Base-by-base conservation (phyloP, 2,888 invertebrate species). In the Steromphala cineraria region DNA sequence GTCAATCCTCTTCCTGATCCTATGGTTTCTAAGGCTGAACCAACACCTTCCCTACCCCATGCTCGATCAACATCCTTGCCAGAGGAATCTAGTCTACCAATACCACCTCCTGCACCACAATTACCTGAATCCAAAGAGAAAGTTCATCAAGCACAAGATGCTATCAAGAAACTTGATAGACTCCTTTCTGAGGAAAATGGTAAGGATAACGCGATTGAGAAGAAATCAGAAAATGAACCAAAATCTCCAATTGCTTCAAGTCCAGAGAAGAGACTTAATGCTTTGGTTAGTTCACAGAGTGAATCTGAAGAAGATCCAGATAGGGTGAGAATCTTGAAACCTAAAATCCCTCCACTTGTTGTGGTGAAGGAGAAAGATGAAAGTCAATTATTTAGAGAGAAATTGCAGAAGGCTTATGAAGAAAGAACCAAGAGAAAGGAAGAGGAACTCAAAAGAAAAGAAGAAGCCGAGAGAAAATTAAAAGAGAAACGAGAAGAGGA, bases 281-380 rank as follows among this genome's bases (percentile, higher is more conserved):
- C 76, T 76, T 28, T 76, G 24, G 76, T 53, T 15, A 31, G 55
- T 53, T 21, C 24, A 19, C 46, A 46, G 19, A 28, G 28, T 53
- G 53, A 53, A 28, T 19, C n/a, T 76, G 55, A 53, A 17, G 28
- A 28, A n/a, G 31, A 19, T 46, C 17, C 28, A 19, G 55, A 76
- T 10, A 62, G 21, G 17, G 62, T 21, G n/a, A 24, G 19, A 28
- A 36, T 71, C 15, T 31, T 71, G 55, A 76, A 76, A 76, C 53
- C 53, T 2, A 76, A 76, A 40, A 17, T 36, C 62, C 83, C 87
- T 10, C 87, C 89, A 40, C 85, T 86, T 53, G 85, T 86, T 8
- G 83, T 82, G 40, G 84, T 86, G 40, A 88, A 87, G 79, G 89
- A 89, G 21, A 90, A 89, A 81, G 88, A 89, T 83, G 87, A 88